Percentiles rank a stretch among this genome's conserved stretches.
phyloP scores from a whole-genome alignment of 2,888 invertebrate genomes.

The Polydrusus tereticollis region DNA sequence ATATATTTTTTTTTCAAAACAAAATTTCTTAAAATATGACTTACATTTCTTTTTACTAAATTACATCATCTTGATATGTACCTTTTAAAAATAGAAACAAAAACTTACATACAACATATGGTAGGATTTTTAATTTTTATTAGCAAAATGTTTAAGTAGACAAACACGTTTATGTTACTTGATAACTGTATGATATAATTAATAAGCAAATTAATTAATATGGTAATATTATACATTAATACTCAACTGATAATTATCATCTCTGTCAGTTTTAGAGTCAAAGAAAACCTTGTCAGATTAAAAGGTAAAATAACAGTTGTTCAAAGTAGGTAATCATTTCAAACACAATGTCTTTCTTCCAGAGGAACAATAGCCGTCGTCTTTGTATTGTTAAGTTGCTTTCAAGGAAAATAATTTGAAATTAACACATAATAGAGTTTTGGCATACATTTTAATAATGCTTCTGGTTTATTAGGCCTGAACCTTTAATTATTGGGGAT shows the following conservation, averaged over 20 bases:
- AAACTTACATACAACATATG: too few species aligned
- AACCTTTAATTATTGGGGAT: background rate
- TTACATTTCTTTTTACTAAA: background rate
- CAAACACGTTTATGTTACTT: too few species aligned
- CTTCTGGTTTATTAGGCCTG: background rate
- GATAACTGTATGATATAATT: too few species aligned
- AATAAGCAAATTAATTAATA: background rate
- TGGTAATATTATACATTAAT: background rate
- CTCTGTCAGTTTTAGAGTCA: background rate
- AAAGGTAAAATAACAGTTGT: conserved; percentile 18
- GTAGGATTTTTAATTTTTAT: too few species aligned
- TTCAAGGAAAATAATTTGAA: conserved; percentile 15
- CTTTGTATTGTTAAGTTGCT: conserved; percentile 6
- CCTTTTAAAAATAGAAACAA: too few species aligned
- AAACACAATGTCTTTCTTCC: conserved; percentile 8
- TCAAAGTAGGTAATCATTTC: conserved; percentile 2
- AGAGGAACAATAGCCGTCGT: background rate
- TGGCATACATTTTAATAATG: background rate
- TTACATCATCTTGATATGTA: too few species aligned
- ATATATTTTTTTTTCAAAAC: too few species aligned
- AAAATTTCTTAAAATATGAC: background rate
- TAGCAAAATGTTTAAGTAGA: too few species aligned
- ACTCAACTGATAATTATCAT: background rate
- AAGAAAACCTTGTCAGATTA: conserved; percentile 6
- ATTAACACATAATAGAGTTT: conserved; percentile 4